Evolutionary conservation across 2,888 invertebrate species (phyloP), one percentile per base, ranked within the genome.

Genomic region (Pterostichus madidus): DNA sequence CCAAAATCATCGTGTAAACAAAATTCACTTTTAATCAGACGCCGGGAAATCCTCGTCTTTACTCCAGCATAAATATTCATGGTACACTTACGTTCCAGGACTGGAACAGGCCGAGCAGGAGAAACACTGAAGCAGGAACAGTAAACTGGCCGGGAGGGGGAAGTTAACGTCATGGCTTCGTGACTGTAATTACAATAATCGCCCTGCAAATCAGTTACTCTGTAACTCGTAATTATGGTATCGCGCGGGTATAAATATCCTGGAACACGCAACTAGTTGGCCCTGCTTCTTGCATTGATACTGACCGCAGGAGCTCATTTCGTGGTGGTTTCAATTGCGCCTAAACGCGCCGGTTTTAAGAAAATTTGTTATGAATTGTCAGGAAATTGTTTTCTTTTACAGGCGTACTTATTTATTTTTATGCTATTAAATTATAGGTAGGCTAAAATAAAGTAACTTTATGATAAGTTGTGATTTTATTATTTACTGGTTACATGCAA

Each of bases 111-210:
- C 17, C 7, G 31, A 75, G 49, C 52, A 15, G 46, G 71, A 17
- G 17, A 24, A 59, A 17, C 24, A 49, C 17, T 24, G 46, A 35
- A 39, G 39, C 39, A 39, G 46, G 49, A 44, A 46, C 17, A 39
- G 39, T 39, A 39, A 46, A 73, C 68, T n/a, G 11, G 39, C 5
- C 6, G 73, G 52, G 52, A 11, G 49, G 73, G 73, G 31, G 32
- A 11, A 52, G 52, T 71, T 46, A 71, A 15, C 52, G 75, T 75
- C 75, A 52, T 52, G 52, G 75, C 61, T 81, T 81, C 81, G 81
- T 81, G 81, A 81, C 81, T 81, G 75, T 81, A 81, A 81, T 81
- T 75, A 81, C 81, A 81, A 81, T 81, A 81, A 81, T 81, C 81
- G 75, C 75, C 56, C 59, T 39, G 75, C 61, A 75, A 81, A 81